Percentiles rank a stretch among this genome's conserved stretches.
These are phyloP conservation scores for Lepidostoma basale DNA, from an alignment of 1,140 invertebrate genomes.

Conservation along the genomic window DNA sequence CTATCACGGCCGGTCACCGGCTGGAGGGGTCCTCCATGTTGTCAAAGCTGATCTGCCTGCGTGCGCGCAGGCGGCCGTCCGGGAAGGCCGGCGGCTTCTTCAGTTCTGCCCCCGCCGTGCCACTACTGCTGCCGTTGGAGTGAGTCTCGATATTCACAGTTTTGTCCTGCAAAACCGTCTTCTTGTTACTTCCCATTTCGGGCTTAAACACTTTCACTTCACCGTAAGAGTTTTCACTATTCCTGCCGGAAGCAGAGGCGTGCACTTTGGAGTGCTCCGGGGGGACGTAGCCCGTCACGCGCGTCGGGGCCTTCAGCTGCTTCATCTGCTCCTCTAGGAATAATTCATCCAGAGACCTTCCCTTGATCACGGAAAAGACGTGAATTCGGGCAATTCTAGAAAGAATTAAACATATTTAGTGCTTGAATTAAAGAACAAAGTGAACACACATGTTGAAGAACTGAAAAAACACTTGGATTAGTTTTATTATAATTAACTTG, in stretches of 20 bases:
- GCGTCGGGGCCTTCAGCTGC: constrained; percentile 49
- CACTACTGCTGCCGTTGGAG: constrained; percentile 51
- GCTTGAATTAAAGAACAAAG: no score
- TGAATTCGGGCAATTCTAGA: constrained; percentile 66
- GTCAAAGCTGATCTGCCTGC: constrained; percentile 59
- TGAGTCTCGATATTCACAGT: constrained; percentile 56
- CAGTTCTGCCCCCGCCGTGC: constrained; percentile 50
- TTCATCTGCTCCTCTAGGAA: constrained; percentile 57
- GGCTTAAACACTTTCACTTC: constrained; percentile 46
- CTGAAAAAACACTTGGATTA: no score
- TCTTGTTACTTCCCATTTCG: constrained; percentile 50
- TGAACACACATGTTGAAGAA: no score
- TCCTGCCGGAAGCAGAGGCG: constrained; percentile 49
- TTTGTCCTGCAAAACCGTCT: constrained; percentile 60
- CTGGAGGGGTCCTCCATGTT: constrained; percentile 54
- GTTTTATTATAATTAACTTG: no score
- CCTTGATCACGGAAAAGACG: constrained; percentile 66
- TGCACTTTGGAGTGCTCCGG: constrained; percentile 49
- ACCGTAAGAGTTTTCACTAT: constrained; percentile 55
- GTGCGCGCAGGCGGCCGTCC: constrained; percentile 55
- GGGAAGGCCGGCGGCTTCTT: constrained; percentile 51
- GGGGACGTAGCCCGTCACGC: constrained; percentile 56
- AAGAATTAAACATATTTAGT: constrained; percentile 28
- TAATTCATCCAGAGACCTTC: constrained; percentile 64
- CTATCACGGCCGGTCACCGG: constrained; percentile 49